Percentiles rank a stretch among this genome's conserved stretches.
Conservation (phyloP, 2,888 invertebrate species). For the Polyommatus iphigenia region DNA sequence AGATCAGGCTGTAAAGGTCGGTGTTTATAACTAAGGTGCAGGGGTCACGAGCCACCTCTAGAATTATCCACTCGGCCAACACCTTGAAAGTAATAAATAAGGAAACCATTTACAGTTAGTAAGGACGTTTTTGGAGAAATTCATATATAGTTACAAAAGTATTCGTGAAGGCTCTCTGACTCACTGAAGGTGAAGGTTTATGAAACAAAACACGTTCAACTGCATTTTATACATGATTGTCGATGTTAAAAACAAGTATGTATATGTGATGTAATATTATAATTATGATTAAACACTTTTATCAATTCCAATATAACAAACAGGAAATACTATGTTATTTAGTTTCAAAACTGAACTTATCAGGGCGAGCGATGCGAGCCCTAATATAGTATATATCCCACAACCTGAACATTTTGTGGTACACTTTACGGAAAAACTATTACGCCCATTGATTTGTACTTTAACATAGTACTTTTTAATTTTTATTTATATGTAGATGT, state of each 20-base stretch:
- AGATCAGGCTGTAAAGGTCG: background rate
- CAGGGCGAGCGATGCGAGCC: too few relatives aligned
- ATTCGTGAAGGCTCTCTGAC: background rate
- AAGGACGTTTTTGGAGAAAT: background rate
- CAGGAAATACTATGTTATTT: background rate
- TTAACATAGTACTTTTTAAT: too few relatives aligned
- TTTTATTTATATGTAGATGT: too few relatives aligned
- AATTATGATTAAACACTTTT: background rate
- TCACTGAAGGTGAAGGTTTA: background rate
- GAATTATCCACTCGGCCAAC: background rate
- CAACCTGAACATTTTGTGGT: too few relatives aligned
- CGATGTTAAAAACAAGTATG: background rate
- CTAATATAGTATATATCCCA: too few relatives aligned
- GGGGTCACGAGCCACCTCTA: background rate
- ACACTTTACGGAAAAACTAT: too few relatives aligned
- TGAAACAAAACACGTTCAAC: background rate
- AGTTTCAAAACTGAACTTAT: background rate
- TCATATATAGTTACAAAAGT: background rate
- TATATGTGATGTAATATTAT: background rate
- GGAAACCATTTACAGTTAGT: background rate
- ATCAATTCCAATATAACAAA: background rate
- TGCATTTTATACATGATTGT: background rate
- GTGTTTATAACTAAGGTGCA: background rate
- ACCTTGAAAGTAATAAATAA: conserved; percentile 17
- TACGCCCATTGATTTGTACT: too few relatives aligned